Evolutionary conservation across 2,888 invertebrate genomes (phyloP).

Genomic region (Sphaerophoria taeniata): DNA sequence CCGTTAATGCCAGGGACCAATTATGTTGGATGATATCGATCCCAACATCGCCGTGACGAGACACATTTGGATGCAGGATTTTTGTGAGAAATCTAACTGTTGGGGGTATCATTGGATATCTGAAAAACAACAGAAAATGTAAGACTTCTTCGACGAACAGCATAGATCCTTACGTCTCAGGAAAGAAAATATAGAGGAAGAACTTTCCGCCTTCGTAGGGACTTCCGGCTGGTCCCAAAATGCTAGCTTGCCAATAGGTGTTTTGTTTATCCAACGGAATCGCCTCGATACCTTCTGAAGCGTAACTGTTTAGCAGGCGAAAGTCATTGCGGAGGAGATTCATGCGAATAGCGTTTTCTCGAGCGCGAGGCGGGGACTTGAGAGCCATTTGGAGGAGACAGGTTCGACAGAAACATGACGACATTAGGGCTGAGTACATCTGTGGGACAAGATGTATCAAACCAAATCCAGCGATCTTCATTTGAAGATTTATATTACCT

Average conservation of each 20-base stretch:
- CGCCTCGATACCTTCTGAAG: constrained; percentile 82
- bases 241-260: constrained; percentile 95
- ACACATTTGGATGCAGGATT: constrained; percentile 97
- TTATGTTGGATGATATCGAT: constrained; percentile 97
- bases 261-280: constrained; percentile 82
- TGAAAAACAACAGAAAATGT: constrained; percentile 69
- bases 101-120: constrained; percentile 96
- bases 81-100: constrained; percentile 95
- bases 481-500: constrained; percentile 82
- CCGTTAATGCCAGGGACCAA: constrained; percentile 97
- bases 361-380: constrained; percentile 86
- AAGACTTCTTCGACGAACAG: neutral
- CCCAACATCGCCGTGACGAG: constrained; percentile 97
- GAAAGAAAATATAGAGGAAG: constrained; percentile 94
- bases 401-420: constrained; percentile 92
- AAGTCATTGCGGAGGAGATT: constrained; percentile 92
- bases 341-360: constrained; percentile 92
- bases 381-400: constrained; percentile 94
- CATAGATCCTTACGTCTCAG: constrained; percentile 86
- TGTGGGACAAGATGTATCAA: constrained; percentile 79
- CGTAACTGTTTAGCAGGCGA: constrained; percentile 80
- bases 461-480: neutral
- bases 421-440: constrained; percentile 87
- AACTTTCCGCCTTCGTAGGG: constrained; percentile 97
- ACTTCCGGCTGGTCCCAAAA: constrained; percentile 95